Evolutionary conservation across 2,797 vertebrate species (phyloP), one percentile per base, ranked within the genome.

Genomic region (Anguilla anguilla): DNA sequence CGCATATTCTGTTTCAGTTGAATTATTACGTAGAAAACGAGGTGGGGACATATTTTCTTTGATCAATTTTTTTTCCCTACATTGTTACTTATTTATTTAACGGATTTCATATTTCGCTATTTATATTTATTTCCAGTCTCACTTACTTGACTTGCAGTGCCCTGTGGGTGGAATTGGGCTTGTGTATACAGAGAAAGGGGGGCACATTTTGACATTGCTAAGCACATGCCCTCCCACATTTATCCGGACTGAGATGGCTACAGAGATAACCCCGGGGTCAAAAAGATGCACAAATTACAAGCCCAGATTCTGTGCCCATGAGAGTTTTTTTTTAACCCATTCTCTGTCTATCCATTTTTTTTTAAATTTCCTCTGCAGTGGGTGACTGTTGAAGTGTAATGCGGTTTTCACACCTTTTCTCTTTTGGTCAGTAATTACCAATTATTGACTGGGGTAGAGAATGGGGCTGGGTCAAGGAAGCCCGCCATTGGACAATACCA

Each of bases 261-360:
- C 64, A 84, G 89, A 87, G 87, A 89, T 89, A 84, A 89, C 89
- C 74, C 28, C 11, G 19, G 15, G 5, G 28, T 31, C 4, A 35
- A 79, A 31, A 86, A 90, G 90, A 87, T 87, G 85, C 86, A 90
- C 93, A n/a, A 69, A 89, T 88, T 91, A 69, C 67, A 87, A 86
- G 89, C 85, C 43, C 28, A 79, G 74, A 89, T 79, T 77, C 86
- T 86, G 86, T 87, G 83, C 15, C 35, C 86, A 84, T 87, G 43
- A 88, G 61, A 6, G 43, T 46, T 46, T 46, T 46, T 39, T 46
- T 46, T 46, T 9, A 1, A 2, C 74, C 7, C 17, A 6, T 79
- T 79, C 17, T 22, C 74, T 17, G 22, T 79, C 39, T 17, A n/a
- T 25, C 17, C 43, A 9, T 49, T 22, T 19, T 17, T 17, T 39